Percentiles rank a stretch among this genome's conserved stretches.
phyloP scores from a whole-genome alignment of 2,888 invertebrate genomes.

The Hedya salicella region DNA sequence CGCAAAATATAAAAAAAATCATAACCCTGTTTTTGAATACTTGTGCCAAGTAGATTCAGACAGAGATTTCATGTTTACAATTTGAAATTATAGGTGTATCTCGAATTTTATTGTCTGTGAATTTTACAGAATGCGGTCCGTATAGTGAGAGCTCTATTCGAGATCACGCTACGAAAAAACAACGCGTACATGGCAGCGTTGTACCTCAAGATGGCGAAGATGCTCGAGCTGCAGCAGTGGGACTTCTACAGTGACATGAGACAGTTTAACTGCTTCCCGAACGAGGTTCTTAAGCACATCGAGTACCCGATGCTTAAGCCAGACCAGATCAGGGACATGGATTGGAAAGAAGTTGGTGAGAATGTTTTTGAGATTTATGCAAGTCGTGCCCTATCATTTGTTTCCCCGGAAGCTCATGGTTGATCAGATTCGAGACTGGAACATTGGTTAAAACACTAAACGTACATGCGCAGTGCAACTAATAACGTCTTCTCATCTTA shows the following conservation, averaged over 20 bases:
- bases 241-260: constrained; percentile 92
- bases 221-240: constrained; percentile 97
- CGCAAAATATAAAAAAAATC: too few relatives aligned
- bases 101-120: neutral
- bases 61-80: too few relatives aligned
- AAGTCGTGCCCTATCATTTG: too few relatives aligned
- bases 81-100: too few relatives aligned
- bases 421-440: too few relatives aligned
- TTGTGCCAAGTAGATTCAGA: too few relatives aligned
- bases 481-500: constrained; percentile 24
- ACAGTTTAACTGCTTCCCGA: constrained; percentile 92
- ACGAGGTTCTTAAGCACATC: constrained; percentile 92
- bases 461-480: too few relatives aligned
- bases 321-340: constrained; percentile 93
- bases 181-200: constrained; percentile 95
- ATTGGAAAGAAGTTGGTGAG: constrained; percentile 92
- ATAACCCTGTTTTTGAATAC: too few relatives aligned
- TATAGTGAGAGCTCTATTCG: constrained; percentile 96
- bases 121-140: constrained; percentile 93
- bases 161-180: constrained; percentile 95
- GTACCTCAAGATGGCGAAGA: constrained; percentile 94
- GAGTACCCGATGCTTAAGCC: constrained; percentile 91
- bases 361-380: constrained; percentile 22
- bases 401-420: too few relatives aligned
- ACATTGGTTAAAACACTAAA: too few relatives aligned